Base-by-base conservation (phyloP, 2,888 invertebrate genomes). In the Lithophane ornitopus region DNA sequence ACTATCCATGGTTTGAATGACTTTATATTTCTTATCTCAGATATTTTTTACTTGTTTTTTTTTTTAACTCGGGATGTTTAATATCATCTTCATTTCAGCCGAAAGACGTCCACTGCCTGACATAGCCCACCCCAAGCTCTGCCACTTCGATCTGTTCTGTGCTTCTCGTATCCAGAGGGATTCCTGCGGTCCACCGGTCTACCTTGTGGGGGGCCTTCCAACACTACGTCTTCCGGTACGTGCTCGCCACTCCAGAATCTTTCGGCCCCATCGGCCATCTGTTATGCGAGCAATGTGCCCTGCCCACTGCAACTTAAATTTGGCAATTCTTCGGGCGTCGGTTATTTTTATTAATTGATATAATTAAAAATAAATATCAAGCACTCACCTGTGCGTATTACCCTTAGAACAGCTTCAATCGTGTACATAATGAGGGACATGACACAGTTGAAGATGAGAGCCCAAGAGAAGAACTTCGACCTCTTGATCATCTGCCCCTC, bases 401-500 rank as follows among this genome's bases (percentile, higher is more conserved):
- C 76, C 49, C 66, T 80, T 0, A 76, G 19, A 28, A 72, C 19
- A 56, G 84, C 86, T 9, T 83, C 80, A 3, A 76, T 11, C 7
- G 74, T 80, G 67, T 80, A 84, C 84, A 80, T 12, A 3, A 34
- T n/a, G 28, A 76, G 0, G 14, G 80, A 1, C 16, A 84, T 11
- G 0, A 62, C 39, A 54, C 83, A 82, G 52, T 74, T 84, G 0
- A 58, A 7, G 6, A 74, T 56, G 0, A 84, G 59, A 52, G 86
- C 86, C 44, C 14, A 63, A 11, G 76, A 80, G 19, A 74, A 84
- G 46, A 86, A 73, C 63, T 80, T 79, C 0, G 76, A 70, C 14
- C 62, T 67, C n/a, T 68, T 76, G 61, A 85, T 86, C 86, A 85
- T 77, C 54, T 62, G 56, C 14, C 70, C 34, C 44, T 85, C 84